phyloP scores from a whole-genome alignment of 2,113 vertebrate species.

The Danionella cerebrum region DNA sequence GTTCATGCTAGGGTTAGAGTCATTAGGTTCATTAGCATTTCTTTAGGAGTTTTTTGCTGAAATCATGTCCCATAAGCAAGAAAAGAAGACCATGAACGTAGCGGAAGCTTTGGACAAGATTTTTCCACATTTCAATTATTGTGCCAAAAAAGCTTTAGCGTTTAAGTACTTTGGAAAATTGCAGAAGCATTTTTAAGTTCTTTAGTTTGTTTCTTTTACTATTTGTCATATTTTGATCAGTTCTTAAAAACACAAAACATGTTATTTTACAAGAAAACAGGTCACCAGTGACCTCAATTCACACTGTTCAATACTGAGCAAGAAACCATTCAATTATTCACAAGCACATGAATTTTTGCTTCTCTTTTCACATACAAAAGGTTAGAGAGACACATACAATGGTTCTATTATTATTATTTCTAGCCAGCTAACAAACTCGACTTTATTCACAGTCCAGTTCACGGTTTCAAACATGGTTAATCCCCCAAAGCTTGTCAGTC shows the following conservation, averaged over 20 bases:
- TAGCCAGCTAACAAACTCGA: slow-evolving; percentile 56
- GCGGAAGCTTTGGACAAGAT: too few species aligned
- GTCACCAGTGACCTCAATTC: slow-evolving; percentile 66
- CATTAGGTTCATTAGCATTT: too few species aligned
- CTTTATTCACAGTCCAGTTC: slow-evolving; percentile 35
- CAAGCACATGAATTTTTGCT: slow-evolving; percentile 59
- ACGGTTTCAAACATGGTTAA: slow-evolving; percentile 26
- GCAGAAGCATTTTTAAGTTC: slow-evolving; percentile 6
- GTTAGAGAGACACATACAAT: slow-evolving; percentile 53
- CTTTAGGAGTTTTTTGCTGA: too few species aligned
- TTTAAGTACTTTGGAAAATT: not conserved
- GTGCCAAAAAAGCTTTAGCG: too few species aligned
- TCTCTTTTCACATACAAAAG: slow-evolving; percentile 63
- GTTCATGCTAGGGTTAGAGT: too few species aligned
- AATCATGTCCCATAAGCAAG: too few species aligned
- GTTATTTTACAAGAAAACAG: slow-evolving; percentile 68
- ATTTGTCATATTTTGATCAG: slow-evolving; percentile 47
- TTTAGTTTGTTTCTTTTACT: slow-evolving; percentile 36
- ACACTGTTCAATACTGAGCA: slow-evolving; percentile 70
- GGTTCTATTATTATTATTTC: slow-evolving; percentile 50
- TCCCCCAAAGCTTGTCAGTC: slow-evolving; percentile 19
- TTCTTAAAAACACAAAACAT: slow-evolving; percentile 62
- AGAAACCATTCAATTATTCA: slow-evolving; percentile 68
- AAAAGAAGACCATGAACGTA: too few species aligned
- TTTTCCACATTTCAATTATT: too few species aligned